Conservation (phyloP, 2,113 vertebrate species). For the Ranitomeya variabilis region DNA sequence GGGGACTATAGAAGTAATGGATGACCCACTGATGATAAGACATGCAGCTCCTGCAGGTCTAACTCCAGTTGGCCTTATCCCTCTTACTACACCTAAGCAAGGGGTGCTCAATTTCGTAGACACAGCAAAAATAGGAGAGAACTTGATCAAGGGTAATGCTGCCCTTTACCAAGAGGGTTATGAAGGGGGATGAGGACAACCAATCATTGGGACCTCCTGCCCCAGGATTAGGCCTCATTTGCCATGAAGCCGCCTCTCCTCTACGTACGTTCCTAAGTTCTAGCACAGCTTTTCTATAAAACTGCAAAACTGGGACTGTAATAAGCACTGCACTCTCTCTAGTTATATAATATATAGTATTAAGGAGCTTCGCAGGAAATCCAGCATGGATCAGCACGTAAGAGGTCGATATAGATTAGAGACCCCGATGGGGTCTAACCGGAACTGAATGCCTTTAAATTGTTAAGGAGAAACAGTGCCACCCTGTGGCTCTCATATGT, state of each 20-base stretch:
- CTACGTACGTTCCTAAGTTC: neutral
- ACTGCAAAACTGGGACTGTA: neutral
- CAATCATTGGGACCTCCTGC: neutral
- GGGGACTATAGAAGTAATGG: neutral
- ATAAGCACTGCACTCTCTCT: neutral
- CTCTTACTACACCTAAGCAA: neutral
- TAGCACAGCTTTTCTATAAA: neutral
- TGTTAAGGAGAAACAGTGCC: conserved; percentile 21
- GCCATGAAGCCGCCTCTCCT: neutral
- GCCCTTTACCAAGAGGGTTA: neutral
- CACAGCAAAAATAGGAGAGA: neutral
- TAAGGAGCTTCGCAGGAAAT: conserved; percentile 26
- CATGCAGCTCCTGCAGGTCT: neutral
- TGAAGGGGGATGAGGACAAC: neutral
- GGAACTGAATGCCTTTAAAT: conserved; percentile 21
- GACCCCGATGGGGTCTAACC: neutral
- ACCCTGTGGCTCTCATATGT: conserved; percentile 1
- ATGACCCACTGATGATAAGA: neutral
- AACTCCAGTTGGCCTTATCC: neutral
- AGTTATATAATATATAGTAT: conserved; percentile 30
- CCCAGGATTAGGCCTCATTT: neutral
- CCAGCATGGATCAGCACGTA: conserved; percentile 34
- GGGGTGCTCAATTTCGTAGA: neutral
- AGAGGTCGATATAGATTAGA: conserved; percentile 1
- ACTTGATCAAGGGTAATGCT: neutral